Percentiles rank a stretch among this genome's conserved stretches.
Evolutionary conservation across 2,797 vertebrate species (phyloP).

Genomic region (Alexandromys oeconomus): DNA sequence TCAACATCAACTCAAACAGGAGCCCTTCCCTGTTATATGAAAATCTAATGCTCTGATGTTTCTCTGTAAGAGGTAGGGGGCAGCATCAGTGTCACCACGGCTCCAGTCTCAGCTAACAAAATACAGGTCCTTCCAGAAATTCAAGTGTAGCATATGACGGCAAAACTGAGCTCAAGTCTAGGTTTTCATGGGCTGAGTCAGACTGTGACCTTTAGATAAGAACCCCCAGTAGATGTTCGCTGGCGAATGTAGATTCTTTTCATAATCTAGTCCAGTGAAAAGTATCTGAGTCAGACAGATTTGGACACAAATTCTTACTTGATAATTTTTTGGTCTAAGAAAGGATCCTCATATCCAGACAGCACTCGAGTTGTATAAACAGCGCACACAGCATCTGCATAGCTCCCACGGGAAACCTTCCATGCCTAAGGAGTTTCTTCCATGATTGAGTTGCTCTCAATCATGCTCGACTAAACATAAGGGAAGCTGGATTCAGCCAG

Average conservation of each 20-base stretch:
- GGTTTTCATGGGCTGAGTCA: neutral
- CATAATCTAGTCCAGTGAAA: neutral
- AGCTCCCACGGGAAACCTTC: neutral
- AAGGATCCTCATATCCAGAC: neutral
- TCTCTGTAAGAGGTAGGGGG: neutral
- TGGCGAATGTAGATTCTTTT: neutral
- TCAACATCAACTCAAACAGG: neutral
- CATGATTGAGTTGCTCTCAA: neutral
- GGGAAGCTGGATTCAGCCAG: neutral
- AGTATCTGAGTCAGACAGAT: neutral
- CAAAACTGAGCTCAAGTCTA: neutral
- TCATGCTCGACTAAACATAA: neutral
- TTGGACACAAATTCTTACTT: neutral
- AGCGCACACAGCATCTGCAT: neutral
- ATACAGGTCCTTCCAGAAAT: neutral
- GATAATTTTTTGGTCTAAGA: neutral
- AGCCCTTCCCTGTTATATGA: neutral
- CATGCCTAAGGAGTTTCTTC: neutral
- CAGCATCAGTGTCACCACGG: neutral
- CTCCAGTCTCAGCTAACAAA: accelerated
- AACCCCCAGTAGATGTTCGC: neutral
- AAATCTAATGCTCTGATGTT: neutral
- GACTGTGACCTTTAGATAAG: neutral
- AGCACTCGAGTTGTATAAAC: accelerated
- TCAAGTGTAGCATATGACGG: neutral